Evolutionary conservation across 2,113 vertebrate genomes (phyloP), one percentile per base, ranked within the genome.

Genomic region (Oncorhynchus tshawytscha): DNA sequence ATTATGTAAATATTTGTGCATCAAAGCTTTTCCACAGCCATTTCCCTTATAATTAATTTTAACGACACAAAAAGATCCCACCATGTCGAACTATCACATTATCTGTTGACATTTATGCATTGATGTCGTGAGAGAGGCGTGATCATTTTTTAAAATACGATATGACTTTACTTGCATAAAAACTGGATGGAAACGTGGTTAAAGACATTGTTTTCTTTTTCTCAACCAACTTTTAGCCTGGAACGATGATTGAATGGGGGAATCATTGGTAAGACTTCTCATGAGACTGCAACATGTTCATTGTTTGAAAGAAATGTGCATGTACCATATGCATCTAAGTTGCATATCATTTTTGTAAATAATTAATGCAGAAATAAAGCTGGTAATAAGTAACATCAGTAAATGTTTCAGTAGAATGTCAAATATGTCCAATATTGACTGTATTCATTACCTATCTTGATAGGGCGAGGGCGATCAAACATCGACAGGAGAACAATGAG

Each of bases 161-260:
- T 45, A 45, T 39, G 8, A 39, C 39, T 39, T 39, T 39, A 45
- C 9, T 45, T 3, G 9, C 39, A 45, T 45, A 45, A 45, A 12
- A 45, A 45, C 39, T 45, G 39, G 2, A 11, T 11, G 39, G 39
- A 45, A 45, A 45, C 0, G 0, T 45, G 39, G 9, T 45, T 22
- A 62, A 62, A 6, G n/a, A 39, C 22, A 48, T 45, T 68, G 66
- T 45, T 45, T 65, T 80, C 15, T 70, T 22, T 69, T 2, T 73
- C 80, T 4, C 0, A 72, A 88, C 9, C 9, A 9, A 45, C 39
- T 91, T 89, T 82, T 90, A 99, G 98, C 97, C 98, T 4, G 98
- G 98, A 72, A 99, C 97, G 73, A 99, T 99, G 97, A 95, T 99
- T 0, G 97, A 99, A 84, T 99, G 98, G 98, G 98, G 98, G 57